Evolutionary conservation across 1,140 invertebrate genomes (phyloP).

Genomic region (Drosophila ironensis): DNA sequence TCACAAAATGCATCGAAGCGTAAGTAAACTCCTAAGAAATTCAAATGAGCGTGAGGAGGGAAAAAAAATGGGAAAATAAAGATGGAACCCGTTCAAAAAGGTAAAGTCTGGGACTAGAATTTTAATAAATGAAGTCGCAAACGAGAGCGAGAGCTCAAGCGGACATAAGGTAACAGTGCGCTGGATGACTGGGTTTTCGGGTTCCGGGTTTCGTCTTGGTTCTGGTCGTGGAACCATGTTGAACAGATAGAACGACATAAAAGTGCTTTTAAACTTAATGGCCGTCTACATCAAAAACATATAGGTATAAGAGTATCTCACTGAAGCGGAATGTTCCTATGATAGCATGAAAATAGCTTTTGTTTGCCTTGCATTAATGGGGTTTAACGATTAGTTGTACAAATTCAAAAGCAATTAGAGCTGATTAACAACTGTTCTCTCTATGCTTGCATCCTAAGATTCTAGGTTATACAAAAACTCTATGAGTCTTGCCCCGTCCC

Average conservation of each 20-base stretch:
- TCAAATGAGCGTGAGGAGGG: slow-evolving; percentile 69
- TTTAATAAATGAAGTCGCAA: slow-evolving; percentile 71
- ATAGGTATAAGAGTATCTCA: not conserved
- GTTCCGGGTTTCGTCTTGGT: too few species aligned
- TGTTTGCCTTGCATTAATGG: too few species aligned
- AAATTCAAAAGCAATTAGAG: too few species aligned
- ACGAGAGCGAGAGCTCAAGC: too few species aligned
- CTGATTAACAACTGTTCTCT: too few species aligned
- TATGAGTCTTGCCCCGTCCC: too few species aligned
- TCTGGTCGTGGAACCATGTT: too few species aligned
- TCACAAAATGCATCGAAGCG: slow-evolving; percentile 70
- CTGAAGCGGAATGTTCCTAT: too few species aligned
- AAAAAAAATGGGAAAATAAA: slow-evolving; percentile 32
- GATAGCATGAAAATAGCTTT: too few species aligned
- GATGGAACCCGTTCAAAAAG: slow-evolving; percentile 41
- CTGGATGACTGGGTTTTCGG: not conserved
- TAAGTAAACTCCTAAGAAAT: slow-evolving; percentile 77
- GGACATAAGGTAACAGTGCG: not conserved
- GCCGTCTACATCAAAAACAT: not conserved
- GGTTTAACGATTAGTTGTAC: too few species aligned
- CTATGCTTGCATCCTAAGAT: too few species aligned
- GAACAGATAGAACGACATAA: not conserved
- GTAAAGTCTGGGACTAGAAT: slow-evolving; percentile 35
- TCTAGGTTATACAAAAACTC: too few species aligned
- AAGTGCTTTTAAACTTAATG: not conserved